Conservation (phyloP, 2,888 invertebrate genomes). For the Pollenia labialis region DNA sequence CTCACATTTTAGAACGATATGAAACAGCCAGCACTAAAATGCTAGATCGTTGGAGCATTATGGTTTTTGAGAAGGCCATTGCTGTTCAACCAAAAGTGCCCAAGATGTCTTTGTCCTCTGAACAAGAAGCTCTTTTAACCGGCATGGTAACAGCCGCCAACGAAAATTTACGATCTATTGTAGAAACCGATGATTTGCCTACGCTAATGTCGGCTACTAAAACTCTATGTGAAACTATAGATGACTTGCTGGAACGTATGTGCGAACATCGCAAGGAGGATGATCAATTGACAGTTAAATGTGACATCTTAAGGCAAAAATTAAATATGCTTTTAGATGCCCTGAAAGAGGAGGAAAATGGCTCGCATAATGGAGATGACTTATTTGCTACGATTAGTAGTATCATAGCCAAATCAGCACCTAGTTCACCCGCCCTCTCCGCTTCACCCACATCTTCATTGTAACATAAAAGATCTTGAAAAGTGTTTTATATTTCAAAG, state of each 20-base stretch:
- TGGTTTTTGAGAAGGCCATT: conserved; percentile 93
- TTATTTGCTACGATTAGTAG: conserved; percentile 80
- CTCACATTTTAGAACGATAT: conserved; percentile 95
- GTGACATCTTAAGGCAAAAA: conserved; percentile 90
- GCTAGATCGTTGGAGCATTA: conserved; percentile 98
- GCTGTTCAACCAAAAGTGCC: conserved; percentile 85
- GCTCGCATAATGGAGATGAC: conserved; percentile 82
- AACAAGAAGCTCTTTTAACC: conserved; percentile 85
- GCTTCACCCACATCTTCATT: conserved; percentile 73
- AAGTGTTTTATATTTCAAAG: background rate
- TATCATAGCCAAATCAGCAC: conserved; percentile 79
- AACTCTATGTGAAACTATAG: conserved; percentile 91
- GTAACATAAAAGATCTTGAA: conserved; percentile 54
- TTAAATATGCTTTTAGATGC: conserved; percentile 90
- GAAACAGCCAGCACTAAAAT: conserved; percentile 99
- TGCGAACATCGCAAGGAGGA: conserved; percentile 87
- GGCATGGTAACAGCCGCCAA: conserved; percentile 92
- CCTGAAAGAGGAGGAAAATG: conserved; percentile 88
- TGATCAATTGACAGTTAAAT: conserved; percentile 87
- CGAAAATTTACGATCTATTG: conserved; percentile 92
- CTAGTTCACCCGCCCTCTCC: conserved; percentile 71
- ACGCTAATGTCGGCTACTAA: conserved; percentile 90
- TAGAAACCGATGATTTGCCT: conserved; percentile 91
- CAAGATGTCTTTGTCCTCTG: conserved; percentile 85
- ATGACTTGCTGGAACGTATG: conserved; percentile 89